Base-by-base conservation (phyloP, 1,140 invertebrate genomes). In the Bombus huntii region DNA sequence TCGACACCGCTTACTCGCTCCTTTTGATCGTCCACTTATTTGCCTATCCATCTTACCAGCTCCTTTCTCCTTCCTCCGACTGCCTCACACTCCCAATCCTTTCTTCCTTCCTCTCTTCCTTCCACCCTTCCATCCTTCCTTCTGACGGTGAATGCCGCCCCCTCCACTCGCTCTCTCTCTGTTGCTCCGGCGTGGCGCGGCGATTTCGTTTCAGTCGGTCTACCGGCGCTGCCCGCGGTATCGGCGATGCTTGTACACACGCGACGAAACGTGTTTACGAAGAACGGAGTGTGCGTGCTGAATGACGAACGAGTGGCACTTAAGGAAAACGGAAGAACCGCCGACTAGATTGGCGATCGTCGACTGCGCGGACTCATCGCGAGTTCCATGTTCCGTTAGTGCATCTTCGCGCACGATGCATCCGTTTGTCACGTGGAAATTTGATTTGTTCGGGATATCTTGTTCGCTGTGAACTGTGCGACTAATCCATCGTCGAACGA, bases 231-330 rank as follows among this genome's bases (percentile, higher is more conserved):
- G 53, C 18, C 37, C 76, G 37, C 25, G 77, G 34, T 65, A 73
- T 71, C 53, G 71, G 44, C 44, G 37, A 70, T 68, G 84, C 78
- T 71, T 85, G 13, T 34, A 44, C 37, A 68, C 84, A 44, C 42
- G 53, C 68, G 42, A 53, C 39, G 34, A 77, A 44, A 68, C 34
- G 39, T 39, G 62, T 42, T 44, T 68, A 79, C 68, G 39, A 6
- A 25, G 37, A 15, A 80, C 65, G 44, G 73, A 89, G 87, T 83
- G 84, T 89, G 80, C 65, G 89, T 84, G 78, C 70, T 25, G 68
- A 68, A 85, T 89, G 89, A 89, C 81, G 88, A 89, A 90, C 74
- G 88, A 87, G 82, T 89, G 85, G 59, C 76, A 87, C 81, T 83
- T 77, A 47, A 84, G 81, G 83, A 65, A 76, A 77, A 78, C 85